These are phyloP conservation scores for Campylomormyrus tamandua DNA, from an alignment of 2,113 vertebrate genomes.

Conservation along the genomic window DNA sequence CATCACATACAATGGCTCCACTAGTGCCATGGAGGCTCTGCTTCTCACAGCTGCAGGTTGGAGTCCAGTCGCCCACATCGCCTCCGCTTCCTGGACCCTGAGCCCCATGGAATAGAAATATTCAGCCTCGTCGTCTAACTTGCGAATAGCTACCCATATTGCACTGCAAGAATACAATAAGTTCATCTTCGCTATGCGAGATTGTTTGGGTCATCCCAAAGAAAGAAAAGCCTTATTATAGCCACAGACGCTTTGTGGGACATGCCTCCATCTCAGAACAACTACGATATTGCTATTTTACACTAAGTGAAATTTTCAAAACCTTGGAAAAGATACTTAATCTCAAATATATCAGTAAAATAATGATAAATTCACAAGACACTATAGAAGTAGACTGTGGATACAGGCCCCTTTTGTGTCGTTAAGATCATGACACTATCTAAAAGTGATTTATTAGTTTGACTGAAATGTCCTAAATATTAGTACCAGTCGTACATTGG, in stretches of 20 bases:
- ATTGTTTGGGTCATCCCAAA: neutral
- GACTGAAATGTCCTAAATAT: neutral
- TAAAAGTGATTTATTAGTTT: neutral
- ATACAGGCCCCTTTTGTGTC: too few relatives aligned
- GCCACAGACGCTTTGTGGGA: neutral
- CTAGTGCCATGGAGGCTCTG: neutral
- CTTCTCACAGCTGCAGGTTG: neutral
- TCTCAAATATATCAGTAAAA: neutral
- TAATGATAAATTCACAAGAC: neutral
- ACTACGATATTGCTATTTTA: neutral
- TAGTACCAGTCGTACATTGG: neutral
- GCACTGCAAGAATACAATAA: neutral
- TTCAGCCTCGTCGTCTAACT: neutral
- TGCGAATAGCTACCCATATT: neutral
- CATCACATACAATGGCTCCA: slow-evolving; percentile 7
- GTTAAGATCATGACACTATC: neutral
- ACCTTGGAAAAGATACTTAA: neutral
- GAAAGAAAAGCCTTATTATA: neutral
- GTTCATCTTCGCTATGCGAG: neutral
- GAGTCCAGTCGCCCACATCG: neutral
- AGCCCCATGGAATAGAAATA: slow-evolving; percentile 1
- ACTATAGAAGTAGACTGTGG: neutral
- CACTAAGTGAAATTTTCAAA: neutral
- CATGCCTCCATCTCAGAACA: neutral
- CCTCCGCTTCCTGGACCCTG: neutral